Conservation (phyloP, 2,888 invertebrate genomes). For the Trachelus troglodyta region DNA sequence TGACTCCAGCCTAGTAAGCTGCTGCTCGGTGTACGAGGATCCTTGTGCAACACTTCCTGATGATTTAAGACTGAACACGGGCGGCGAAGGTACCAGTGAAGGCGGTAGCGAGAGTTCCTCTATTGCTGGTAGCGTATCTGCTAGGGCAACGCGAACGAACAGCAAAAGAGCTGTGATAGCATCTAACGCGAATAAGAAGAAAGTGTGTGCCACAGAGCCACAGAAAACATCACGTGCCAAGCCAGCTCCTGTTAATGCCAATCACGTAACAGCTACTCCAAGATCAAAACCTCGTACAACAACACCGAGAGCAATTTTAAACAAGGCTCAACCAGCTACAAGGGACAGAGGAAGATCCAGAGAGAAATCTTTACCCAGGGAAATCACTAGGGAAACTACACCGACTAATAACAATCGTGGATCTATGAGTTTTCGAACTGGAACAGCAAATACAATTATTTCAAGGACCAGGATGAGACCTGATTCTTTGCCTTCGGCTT, state of each 20-base stretch:
- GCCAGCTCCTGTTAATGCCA: conserved; percentile 24
- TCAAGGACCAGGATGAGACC: conserved; percentile 56
- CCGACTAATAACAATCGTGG: conserved; percentile 38
- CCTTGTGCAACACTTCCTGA: conserved; percentile 68
- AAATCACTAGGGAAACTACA: conserved; percentile 65
- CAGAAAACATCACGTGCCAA: conserved; percentile 33
- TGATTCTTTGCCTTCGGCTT: conserved; percentile 56
- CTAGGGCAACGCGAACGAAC: conserved; percentile 39
- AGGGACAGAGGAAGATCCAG: conserved; percentile 73
- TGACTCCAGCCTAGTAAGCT: conserved; percentile 82
- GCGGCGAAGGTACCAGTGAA: conserved; percentile 73
- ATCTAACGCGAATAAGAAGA: conserved; percentile 66
- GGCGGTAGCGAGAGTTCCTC: conserved; percentile 85
- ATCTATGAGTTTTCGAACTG: conserved; percentile 54
- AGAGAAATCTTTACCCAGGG: conserved; percentile 70
- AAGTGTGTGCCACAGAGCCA: conserved; percentile 70
- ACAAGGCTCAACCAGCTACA: conserved; percentile 69
- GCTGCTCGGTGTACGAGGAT: conserved; percentile 79
- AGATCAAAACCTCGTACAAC: conserved; percentile 69
- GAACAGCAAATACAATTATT: conserved; percentile 27
- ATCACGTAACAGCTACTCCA: conserved; percentile 59
- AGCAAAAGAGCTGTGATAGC: conserved; percentile 29
- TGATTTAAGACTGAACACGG: conserved; percentile 49
- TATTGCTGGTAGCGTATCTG: conserved; percentile 68
- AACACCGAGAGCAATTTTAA: conserved; percentile 52